phyloP scores from a whole-genome alignment of 2,113 vertebrate genomes.

The Chrysochloris asiatica region DNA sequence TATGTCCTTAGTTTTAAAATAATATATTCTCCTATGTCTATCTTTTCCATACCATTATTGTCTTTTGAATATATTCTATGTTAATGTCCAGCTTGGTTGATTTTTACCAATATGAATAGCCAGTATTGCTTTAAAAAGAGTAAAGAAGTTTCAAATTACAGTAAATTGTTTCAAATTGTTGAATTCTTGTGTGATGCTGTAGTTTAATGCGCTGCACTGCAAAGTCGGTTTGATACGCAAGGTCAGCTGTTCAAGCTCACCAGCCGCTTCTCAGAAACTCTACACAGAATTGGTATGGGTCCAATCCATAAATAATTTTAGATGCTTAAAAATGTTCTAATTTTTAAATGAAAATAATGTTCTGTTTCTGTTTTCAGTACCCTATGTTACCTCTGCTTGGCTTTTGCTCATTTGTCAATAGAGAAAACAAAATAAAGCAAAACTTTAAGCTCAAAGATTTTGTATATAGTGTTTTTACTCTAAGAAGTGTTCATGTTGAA shows the following conservation, averaged over 20 bases:
- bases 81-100: neutral
- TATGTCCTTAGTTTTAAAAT: conserved; percentile 21
- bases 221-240: no score
- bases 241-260: no score
- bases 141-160: conserved; percentile 30
- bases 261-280: no score
- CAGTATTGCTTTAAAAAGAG: neutral
- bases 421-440: neutral
- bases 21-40: neutral
- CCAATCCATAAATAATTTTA: conserved; percentile 11
- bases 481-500: neutral
- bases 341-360: neutral
- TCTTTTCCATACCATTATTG: neutral
- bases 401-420: neutral
- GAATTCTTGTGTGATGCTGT: no score
- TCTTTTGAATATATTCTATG: neutral
- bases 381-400: neutral
- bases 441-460: neutral
- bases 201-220: no score
- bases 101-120: neutral
- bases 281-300: no score
- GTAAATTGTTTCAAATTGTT: conserved; percentile 21
- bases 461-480: neutral
- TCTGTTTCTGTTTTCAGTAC: conserved; percentile 7
- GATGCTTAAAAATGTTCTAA: neutral